These are phyloP conservation scores for Agriopis leucophaearia DNA, from an alignment of 2,888 invertebrate genomes.

Conservation along the genomic window DNA sequence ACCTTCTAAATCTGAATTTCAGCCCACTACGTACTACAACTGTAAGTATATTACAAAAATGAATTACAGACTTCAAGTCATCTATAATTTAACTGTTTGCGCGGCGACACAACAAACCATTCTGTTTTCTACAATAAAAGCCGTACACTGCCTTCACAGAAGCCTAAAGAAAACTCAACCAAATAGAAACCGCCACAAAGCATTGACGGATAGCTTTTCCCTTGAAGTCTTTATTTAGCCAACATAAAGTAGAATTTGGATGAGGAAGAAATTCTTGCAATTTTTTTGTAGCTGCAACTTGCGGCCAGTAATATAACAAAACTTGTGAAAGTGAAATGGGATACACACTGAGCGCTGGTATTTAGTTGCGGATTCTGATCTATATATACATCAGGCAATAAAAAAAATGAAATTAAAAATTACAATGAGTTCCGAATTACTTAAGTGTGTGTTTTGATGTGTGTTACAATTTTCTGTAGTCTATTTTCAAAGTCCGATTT, in stretches of 20 bases:
- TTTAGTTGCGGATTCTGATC: too few relatives aligned
- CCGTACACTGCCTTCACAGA: neutral
- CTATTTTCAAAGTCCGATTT: too few relatives aligned
- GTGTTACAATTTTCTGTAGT: too few relatives aligned
- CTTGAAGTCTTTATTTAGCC: slow-evolving; percentile 42
- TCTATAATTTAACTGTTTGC: neutral
- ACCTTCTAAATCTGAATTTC: too few relatives aligned
- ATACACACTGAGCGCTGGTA: too few relatives aligned
- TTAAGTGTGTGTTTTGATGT: too few relatives aligned
- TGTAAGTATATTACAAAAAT: too few relatives aligned
- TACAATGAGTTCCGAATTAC: too few relatives aligned
- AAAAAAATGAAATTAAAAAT: too few relatives aligned
- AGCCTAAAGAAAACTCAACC: slow-evolving; percentile 8
- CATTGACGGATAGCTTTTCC: slow-evolving; percentile 36
- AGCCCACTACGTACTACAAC: too few relatives aligned
- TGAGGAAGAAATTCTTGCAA: neutral
- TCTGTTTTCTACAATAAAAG: slow-evolving; percentile 9
- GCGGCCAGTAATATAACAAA: neutral
- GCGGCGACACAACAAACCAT: slow-evolving; percentile 5
- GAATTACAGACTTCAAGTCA: neutral
- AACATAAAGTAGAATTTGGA: slow-evolving; percentile 12
- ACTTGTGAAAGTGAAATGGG: too few relatives aligned
- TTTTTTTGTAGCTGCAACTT: neutral
- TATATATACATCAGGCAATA: too few relatives aligned
- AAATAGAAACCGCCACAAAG: slow-evolving; percentile 38